phyloP scores from a whole-genome alignment of 2,888 invertebrate genomes.

The Parnassius mnemosyne region DNA sequence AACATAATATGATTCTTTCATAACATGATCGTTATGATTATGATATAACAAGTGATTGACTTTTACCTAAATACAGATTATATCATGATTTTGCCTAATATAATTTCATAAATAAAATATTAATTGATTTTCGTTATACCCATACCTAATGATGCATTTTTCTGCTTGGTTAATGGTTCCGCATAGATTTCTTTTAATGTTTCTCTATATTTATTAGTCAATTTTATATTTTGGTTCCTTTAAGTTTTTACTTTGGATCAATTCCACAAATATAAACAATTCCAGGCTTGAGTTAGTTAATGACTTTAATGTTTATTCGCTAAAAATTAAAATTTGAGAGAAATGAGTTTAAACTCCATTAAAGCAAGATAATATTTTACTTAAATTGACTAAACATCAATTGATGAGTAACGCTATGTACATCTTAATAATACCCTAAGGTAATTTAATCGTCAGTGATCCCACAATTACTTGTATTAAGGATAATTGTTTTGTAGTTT shows the following conservation, averaged over 20 bases:
- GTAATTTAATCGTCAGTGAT: conserved; percentile 61
- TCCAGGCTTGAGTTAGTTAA: conserved; percentile 46
- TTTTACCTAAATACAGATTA: conserved; percentile 12
- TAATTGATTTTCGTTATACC: not conserved
- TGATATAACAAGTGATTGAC: conserved; percentile 1
- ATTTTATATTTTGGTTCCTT: conserved; percentile 69
- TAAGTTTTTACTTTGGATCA: conserved; percentile 61
- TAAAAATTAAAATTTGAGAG: no score
- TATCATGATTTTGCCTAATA: conserved; percentile 8
- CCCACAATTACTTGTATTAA: conserved; percentile 65
- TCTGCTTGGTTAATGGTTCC: conserved; percentile 14
- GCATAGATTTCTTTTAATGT: conserved; percentile 13
- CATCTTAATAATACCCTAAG: conserved; percentile 55
- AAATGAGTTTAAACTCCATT: not conserved
- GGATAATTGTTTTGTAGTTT: conserved; percentile 36
- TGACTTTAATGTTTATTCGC: no score
- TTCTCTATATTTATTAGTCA: conserved; percentile 36
- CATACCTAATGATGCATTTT: conserved; percentile 11
- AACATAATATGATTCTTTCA: no score
- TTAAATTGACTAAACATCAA: conserved; percentile 38
- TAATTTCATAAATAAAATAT: conserved; percentile 20
- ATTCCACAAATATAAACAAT: conserved; percentile 69
- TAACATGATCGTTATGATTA: no score
- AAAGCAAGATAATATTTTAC: not conserved
- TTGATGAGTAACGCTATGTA: conserved; percentile 65